Percentiles rank a stretch among this genome's conserved stretches.
Evolutionary conservation across 2,888 invertebrate genomes (phyloP).

Genomic region (Hesperia comma): DNA sequence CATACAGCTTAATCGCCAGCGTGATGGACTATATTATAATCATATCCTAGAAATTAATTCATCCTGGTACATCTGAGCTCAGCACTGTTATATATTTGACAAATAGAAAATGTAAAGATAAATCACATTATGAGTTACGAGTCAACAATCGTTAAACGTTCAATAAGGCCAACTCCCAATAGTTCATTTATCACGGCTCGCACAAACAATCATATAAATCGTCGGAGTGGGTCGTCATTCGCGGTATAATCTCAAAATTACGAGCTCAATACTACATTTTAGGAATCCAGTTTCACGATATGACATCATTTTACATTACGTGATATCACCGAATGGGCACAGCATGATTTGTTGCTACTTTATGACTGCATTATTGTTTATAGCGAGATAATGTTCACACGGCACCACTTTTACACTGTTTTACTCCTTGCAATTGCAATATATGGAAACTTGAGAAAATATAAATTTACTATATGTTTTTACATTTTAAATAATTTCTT

Average conservation of each 20-base stretch:
- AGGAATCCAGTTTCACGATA: slow-evolving; percentile 19
- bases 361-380: slow-evolving; percentile 1
- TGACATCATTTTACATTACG: slow-evolving; percentile 16
- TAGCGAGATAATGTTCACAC: neutral
- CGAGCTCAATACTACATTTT: slow-evolving; percentile 15
- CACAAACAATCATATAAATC: slow-evolving; percentile 18
- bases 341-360: neutral
- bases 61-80: too few species aligned
- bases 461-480: too few species aligned
- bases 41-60: too few species aligned
- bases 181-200: neutral
- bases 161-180: neutral
- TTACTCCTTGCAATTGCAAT: too few species aligned
- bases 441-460: too few species aligned
- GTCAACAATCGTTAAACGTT: neutral
- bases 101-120: too few species aligned
- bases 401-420: neutral
- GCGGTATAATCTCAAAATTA: slow-evolving; percentile 18
- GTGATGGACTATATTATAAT: too few species aligned
- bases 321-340: slow-evolving; percentile 17
- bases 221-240: slow-evolving; percentile 12
- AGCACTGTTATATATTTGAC: too few species aligned
- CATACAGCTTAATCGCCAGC: too few species aligned
- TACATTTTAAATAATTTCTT: too few species aligned
- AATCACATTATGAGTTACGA: neutral